Base-by-base conservation (phyloP, 1,140 invertebrate genomes). In the Lepidurus arcticus region DNA sequence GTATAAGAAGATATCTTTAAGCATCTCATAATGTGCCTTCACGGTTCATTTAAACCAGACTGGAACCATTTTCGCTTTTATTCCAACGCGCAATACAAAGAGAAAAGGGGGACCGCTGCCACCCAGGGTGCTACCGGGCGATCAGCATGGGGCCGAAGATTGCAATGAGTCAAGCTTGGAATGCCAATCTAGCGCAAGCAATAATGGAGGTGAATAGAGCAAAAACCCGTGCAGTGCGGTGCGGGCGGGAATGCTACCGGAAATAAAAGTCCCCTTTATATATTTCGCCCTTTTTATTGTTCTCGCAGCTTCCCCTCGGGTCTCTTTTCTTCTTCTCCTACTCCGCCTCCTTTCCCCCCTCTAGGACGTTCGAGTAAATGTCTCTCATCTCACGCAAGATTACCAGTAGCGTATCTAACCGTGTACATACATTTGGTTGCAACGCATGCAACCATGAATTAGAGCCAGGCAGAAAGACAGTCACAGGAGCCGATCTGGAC, bases 1-100 rank as follows among this genome's bases (percentile, higher is more conserved):
- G 4, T 34, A 34, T 4, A 42, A 75, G 74, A 75, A 16, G 26
- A 75, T 42, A 75, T 75, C n/a, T 75, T 42, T 75, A 75, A 75
- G 42, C 24, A 43, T 75, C 42, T 34, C 74, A 44, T 75, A 44
- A 75, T 75, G 74, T 43, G 44, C 42, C 34, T 65, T 65, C 53
- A 65, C 21, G 53, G 53, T 65, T 65, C 53, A 65, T 65, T 65
- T 65, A 65, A 21, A 5, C 53, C 16, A n/a, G 7, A n/a, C 53
- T 65, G 53, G 53, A 16, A 9, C 16, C 53, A 9, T 65, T 65
- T 65, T 65, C 53, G 3, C 53, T 65, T 21, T 13, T n/a, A n/a
- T 65, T 21, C 53, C 53, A 65, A 65, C 53, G 53, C 34, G 34
- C 34, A 65, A 21, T 65, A 13, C 13, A 16, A 16, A 13, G 53